Base-by-base conservation (phyloP, 2,113 vertebrate species). In the Cynopterus brachyotis region DNA sequence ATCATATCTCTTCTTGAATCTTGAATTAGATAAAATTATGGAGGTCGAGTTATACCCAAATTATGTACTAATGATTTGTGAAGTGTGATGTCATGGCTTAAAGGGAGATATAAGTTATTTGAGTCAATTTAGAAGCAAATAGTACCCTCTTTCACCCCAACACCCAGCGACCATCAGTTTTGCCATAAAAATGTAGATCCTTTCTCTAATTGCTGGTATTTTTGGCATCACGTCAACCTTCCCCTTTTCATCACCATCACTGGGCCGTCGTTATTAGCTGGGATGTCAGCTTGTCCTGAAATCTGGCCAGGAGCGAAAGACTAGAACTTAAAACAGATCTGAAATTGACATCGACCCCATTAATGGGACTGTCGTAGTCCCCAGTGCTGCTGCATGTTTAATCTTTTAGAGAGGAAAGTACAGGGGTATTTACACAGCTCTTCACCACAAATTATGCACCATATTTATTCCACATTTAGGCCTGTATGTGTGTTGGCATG, bases 31-130 rank as follows among this genome's bases (percentile, higher is more conserved):
- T 47, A 47, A 88, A 32, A 53, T 20, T 55, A 53, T 70, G 60
- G 50, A 96, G 95, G 93, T 76, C 5, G 15, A 32, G 40, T 22
- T 57, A 80, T 9, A 35, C 53, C 28, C 89, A 19, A 91, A 72
- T 96, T 60, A n/a, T 4, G 1, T 17, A 50, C 20, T 55, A 11
- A 2, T 82, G 96, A 80, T 92, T 92, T 97, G 67, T 62, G 89
- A 92, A 76, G 47, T 42, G 42, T 37, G 66, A 64, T 66, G n/a
- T 81, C n/a, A 10, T 80, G 66, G 26, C 72, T 92, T 95, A 92
- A 95, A 79, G 57, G 91, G 72, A 79, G 78, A 90, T 60, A 24
- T 60, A n/a, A 90, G 97, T 96, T 95, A 91, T 94, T 96, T 75
- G 80, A 69, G 8, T n/a, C 35, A n/a, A 50, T 94, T 67, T 95